These are phyloP conservation scores for Atethmia centrago DNA, from an alignment of 2,888 invertebrate species.

Conservation along the genomic window DNA sequence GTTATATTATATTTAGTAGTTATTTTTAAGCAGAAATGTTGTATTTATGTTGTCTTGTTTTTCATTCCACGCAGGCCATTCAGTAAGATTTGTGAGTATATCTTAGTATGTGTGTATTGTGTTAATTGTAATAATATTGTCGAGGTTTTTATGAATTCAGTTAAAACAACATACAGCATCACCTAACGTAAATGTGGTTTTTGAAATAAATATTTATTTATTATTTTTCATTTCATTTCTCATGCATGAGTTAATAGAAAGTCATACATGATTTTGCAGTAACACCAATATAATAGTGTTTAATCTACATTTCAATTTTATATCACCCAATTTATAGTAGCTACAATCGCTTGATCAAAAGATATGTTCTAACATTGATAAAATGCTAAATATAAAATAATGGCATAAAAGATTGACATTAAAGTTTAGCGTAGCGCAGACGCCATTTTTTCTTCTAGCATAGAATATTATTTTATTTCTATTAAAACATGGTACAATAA, in stretches of 20 bases:
- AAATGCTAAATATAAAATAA: not conserved
- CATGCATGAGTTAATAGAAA: not conserved
- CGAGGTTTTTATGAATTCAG: slow-evolving; percentile 36
- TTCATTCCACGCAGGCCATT: slow-evolving; percentile 78
- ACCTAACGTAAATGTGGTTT: slow-evolving; percentile 44
- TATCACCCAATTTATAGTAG: not conserved
- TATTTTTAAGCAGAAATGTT: slow-evolving; percentile 17
- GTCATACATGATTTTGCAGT: slow-evolving; percentile 7
- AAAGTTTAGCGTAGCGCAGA: no score
- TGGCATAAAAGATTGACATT: not conserved
- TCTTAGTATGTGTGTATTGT: slow-evolving; percentile 47
- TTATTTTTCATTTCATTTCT: no score
- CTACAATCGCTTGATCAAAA: not conserved
- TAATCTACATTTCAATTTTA: slow-evolving; percentile 8
- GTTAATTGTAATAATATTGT: slow-evolving; percentile 64
- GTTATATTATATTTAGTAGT: not conserved
- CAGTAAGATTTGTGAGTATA: slow-evolving; percentile 72
- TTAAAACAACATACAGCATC: slow-evolving; percentile 7
- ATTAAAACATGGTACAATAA: no score
- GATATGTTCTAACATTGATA: not conserved
- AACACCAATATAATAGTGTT: slow-evolving; percentile 9
- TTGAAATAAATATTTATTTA: slow-evolving; percentile 8
- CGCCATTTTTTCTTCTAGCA: not conserved
- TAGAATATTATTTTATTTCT: no score
- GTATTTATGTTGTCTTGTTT: slow-evolving; percentile 48